Percentiles rank a stretch among this genome's conserved stretches.
These are phyloP conservation scores for Julus scandinavius DNA, from an alignment of 2,888 invertebrate genomes.

Conservation along the genomic window DNA sequence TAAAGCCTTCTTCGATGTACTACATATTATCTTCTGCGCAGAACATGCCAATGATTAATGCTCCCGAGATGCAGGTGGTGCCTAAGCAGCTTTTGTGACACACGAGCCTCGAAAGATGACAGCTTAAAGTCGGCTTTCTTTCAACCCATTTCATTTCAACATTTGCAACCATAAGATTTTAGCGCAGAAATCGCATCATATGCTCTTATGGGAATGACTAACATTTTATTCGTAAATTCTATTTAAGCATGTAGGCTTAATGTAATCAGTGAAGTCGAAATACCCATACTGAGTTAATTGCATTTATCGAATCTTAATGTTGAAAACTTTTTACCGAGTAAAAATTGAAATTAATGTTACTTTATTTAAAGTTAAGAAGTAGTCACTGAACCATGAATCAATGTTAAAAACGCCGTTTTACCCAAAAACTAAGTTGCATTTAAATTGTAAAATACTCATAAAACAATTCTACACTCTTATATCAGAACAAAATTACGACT, in stretches of 20 bases:
- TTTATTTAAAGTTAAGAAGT: no score
- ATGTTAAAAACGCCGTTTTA: no score
- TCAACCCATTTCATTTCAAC: not conserved
- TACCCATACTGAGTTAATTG: not conserved
- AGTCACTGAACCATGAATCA: no score
- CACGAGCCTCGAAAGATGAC: not conserved
- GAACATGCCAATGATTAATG: not conserved
- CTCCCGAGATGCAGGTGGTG: not conserved
- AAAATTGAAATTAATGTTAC: no score
- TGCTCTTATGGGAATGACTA: slow-evolving; percentile 3
- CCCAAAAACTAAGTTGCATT: no score
- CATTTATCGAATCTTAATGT: not conserved
- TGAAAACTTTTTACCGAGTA: not conserved
- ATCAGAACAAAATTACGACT: no score
- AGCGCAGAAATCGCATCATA: slow-evolving; percentile 14
- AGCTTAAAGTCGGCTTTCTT: not conserved
- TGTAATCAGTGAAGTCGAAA: not conserved
- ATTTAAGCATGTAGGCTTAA: not conserved
- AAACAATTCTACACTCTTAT: no score
- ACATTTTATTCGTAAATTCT: not conserved
- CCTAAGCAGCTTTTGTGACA: not conserved
- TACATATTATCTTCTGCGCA: not conserved
- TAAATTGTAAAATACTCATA: no score
- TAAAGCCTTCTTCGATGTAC: not conserved
- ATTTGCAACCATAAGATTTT: not conserved